phyloP scores from a whole-genome alignment of 2,888 invertebrate species.

The Phengaris arion region DNA sequence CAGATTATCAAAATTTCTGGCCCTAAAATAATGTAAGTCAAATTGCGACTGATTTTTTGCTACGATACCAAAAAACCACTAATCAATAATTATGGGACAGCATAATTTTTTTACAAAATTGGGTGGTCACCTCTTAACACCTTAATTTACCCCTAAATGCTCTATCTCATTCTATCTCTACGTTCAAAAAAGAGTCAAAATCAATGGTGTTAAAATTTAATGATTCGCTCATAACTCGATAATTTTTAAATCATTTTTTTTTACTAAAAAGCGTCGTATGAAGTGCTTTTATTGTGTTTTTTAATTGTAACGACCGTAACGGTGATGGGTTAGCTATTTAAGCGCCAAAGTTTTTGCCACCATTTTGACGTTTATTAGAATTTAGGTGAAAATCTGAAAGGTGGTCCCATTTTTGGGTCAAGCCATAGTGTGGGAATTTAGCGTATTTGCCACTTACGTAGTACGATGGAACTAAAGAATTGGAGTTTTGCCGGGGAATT shows the following conservation, averaged over 20 bases:
- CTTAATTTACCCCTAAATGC: conserved; percentile 42
- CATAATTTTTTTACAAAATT: conserved; percentile 39
- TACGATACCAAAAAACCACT: neutral
- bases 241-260: conserved; percentile 51
- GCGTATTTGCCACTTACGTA: no score
- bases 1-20: no score
- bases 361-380: conserved; percentile 52
- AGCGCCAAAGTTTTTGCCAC: conserved; percentile 56
- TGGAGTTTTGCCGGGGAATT: no score
- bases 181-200: conserved; percentile 34
- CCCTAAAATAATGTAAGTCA: neutral
- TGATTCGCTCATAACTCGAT: conserved; percentile 60
- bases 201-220: conserved; percentile 44
- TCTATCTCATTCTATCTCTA: conserved; percentile 32
- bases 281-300: conserved; percentile 48
- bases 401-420: neutral
- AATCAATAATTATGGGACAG: conserved; percentile 1
- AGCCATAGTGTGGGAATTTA: neutral
- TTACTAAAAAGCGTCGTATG: conserved; percentile 45
- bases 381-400: conserved; percentile 43
- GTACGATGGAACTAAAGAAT: no score
- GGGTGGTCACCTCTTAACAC: conserved; percentile 49
- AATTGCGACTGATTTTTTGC: neutral
- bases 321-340: conserved; percentile 50
- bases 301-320: conserved; percentile 57